These are phyloP conservation scores for Catharus fuscescens DNA, from an alignment of 2,113 vertebrate species.

Conservation along the genomic window DNA sequence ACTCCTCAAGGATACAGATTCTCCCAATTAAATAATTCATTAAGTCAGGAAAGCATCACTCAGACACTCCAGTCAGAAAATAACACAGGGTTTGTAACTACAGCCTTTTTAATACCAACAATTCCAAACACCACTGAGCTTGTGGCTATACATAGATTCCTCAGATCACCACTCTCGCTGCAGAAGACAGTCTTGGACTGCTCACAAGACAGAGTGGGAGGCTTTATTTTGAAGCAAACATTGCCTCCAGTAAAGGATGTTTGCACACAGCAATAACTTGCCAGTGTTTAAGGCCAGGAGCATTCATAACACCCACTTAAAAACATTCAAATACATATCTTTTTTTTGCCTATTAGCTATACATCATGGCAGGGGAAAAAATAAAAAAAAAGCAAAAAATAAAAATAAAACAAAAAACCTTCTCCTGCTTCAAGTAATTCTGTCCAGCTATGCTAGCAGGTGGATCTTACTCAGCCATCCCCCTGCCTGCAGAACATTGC, in stretches of 20 bases:
- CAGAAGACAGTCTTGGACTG: background rate
- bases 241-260: background rate
- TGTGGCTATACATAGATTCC: background rate
- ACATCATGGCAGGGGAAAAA: background rate
- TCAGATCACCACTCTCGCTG: background rate
- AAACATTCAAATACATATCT: background rate
- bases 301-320: slow-evolving; percentile 36
- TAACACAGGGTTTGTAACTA: rapidly evolving
- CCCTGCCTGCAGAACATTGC: background rate
- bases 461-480: background rate
- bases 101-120: background rate
- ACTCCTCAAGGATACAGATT: background rate
- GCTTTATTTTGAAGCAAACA: slow-evolving; percentile 19
- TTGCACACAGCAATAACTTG: slow-evolving; percentile 6
- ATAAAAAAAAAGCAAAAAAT: background rate
- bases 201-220: background rate
- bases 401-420: background rate
- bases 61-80: background rate
- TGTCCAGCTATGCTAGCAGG: background rate
- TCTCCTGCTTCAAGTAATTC: background rate
- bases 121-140: background rate
- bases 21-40: background rate
- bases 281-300: background rate
- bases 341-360: background rate
- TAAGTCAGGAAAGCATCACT: background rate